A percentile compares a stretch with the other conserved stretches of the same genome.
These are phyloP conservation scores for Thunnus albacares DNA, from an alignment of 2,797 vertebrate genomes.

Conservation along the genomic window DNA sequence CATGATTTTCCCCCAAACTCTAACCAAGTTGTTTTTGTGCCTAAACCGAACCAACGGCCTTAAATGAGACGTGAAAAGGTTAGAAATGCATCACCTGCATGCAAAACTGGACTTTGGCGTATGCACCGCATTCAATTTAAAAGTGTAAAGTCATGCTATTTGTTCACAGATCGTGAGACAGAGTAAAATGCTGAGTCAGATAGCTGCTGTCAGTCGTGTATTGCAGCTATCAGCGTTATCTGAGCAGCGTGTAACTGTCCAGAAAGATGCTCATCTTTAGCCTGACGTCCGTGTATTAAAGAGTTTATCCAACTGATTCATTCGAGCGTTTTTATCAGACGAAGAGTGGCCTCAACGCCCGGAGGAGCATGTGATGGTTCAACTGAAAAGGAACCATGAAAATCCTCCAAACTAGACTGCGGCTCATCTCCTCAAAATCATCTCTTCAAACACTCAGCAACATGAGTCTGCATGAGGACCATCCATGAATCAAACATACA, in stretches of 20 bases:
- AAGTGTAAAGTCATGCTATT: too few species aligned
- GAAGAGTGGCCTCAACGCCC: background rate
- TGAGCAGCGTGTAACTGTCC: background rate
- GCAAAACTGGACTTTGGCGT: too few species aligned
- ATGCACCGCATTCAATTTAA: too few species aligned
- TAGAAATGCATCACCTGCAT: too few species aligned
- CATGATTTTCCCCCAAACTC: too few species aligned
- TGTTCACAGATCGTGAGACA: too few species aligned
- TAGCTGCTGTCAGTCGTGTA: background rate
- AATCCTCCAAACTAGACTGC: background rate
- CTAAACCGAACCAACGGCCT: too few species aligned
- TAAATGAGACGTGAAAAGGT: too few species aligned
- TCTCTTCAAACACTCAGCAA: slow-evolving; percentile 3
- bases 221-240: background rate
- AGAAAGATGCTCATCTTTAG: background rate
- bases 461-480: slow-evolving; percentile 36
- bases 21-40: too few species aligned
- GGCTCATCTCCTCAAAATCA: background rate
- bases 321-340: background rate
- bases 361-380: background rate
- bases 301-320: background rate
- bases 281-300: background rate
- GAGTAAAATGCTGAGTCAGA: background rate
- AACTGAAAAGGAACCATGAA: background rate
- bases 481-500: slow-evolving; percentile 35